phyloP scores from a whole-genome alignment of 2,888 invertebrate species.

The Loripinus fragilis region DNA sequence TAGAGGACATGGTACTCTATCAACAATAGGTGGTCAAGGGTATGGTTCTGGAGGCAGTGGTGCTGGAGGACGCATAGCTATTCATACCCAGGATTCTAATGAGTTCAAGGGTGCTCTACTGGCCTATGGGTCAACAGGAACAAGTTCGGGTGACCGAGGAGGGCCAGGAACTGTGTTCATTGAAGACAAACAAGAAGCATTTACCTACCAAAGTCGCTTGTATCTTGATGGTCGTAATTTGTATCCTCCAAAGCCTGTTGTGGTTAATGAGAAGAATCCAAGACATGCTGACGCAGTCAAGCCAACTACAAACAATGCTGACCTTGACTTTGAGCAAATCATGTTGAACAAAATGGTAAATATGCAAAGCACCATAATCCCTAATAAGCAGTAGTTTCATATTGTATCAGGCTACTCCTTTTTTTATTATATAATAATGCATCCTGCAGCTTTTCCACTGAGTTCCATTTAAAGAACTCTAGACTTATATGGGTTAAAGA shows the following conservation, averaged over 20 bases:
- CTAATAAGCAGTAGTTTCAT: too few relatives aligned
- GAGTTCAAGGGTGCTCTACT: slow-evolving; percentile 65
- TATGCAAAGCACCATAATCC: too few relatives aligned
- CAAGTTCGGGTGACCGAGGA: slow-evolving; percentile 63
- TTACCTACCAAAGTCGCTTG: slow-evolving; percentile 37
- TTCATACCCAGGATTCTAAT: slow-evolving; percentile 64
- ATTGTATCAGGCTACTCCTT: too few relatives aligned
- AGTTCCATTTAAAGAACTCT: too few relatives aligned
- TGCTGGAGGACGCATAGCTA: slow-evolving; percentile 70
- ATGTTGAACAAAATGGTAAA: slow-evolving; percentile 69
- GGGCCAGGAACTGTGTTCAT: slow-evolving; percentile 75
- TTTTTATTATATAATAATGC: too few relatives aligned
- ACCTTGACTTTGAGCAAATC: slow-evolving; percentile 72
- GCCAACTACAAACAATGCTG: slow-evolving; percentile 59
- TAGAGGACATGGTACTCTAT: slow-evolving; percentile 70
- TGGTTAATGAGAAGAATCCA: slow-evolving; percentile 66
- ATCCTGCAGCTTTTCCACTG: too few relatives aligned
- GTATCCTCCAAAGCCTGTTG: slow-evolving; percentile 65
- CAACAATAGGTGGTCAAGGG: slow-evolving; percentile 68
- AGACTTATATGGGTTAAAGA: too few relatives aligned
- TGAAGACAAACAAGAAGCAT: slow-evolving; percentile 61
- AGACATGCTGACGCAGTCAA: slow-evolving; percentile 42
- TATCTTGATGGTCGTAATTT: slow-evolving; percentile 69
- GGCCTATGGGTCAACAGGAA: slow-evolving; percentile 63
- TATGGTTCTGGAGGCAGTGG: slow-evolving; percentile 64